Evolutionary conservation across 2,797 vertebrate species (phyloP).

Genomic region (Acestrorhynchus altus): DNA sequence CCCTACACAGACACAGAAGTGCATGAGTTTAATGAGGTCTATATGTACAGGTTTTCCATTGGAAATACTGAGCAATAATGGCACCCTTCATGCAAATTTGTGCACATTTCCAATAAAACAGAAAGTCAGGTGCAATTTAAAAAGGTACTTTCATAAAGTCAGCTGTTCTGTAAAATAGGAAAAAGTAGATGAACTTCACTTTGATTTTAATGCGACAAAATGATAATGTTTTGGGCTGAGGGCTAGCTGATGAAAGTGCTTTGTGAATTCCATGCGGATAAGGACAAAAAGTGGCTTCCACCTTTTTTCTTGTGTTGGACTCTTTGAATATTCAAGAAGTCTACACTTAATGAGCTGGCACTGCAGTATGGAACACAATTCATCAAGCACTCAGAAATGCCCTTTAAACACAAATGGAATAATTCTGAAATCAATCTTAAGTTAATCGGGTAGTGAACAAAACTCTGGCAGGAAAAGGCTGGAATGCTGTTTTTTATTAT

Average conservation of each 20-base stretch:
- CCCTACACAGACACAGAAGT: background rate
- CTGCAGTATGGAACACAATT: background rate
- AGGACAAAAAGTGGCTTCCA: constrained; percentile 4
- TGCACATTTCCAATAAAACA: background rate
- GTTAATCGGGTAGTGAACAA: constrained; percentile 12
- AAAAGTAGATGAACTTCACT: background rate
- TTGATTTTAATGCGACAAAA: background rate
- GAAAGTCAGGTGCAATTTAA: background rate
- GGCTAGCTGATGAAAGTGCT: constrained; percentile 5
- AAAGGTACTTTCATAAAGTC: background rate
- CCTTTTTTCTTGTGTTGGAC: constrained; percentile 6
- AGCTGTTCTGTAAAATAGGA: background rate
- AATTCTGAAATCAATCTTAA: constrained; percentile 22
- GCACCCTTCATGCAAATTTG: background rate
- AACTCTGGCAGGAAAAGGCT: background rate
- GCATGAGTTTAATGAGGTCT: background rate
- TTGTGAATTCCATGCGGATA: background rate
- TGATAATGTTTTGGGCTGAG: background rate
- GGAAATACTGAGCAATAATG: background rate
- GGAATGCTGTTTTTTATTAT: background rate
- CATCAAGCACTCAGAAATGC: constrained; percentile 10
- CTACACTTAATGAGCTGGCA: constrained; percentile 12
- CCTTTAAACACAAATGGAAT: background rate
- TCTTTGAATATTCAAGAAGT: constrained; percentile 27
- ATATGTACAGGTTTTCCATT: background rate